Base-by-base conservation (phyloP, 1,140 invertebrate species). In the Periplaneta americana region DNA sequence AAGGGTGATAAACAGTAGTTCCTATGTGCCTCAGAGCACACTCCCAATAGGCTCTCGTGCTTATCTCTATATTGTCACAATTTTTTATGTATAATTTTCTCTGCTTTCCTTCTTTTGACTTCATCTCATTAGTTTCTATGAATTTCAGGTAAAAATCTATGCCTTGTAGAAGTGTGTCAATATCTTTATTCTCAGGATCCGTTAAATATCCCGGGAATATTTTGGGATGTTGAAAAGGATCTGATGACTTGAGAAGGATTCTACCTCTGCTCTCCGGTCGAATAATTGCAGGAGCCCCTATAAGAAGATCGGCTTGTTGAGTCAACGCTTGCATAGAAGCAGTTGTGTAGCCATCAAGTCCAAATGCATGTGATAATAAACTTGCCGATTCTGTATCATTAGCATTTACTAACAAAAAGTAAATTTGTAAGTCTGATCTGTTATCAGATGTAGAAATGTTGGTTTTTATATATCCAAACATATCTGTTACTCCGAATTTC, bases 121-220 rank as follows among this genome's bases (percentile, higher is more conserved):
- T 79, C 33, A 79, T 34, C 8, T 28, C 33, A n/a, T 79, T 28
- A 17, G 77, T 79, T 18, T 79, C 77, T 9, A 34, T 8, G n/a
- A 79, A 33, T 28, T 79, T 8, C 35, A 79, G 32, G 36, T 28
- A 28, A 79, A 18, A 11, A n/a, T 35, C 35, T 13, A 79, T 35
- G 9, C 33, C 77, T 85, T 96, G 95, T 0, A 94, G 93, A 9
- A 97, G 85, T 0, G 94, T 90, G 83, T 93, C 88, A 22, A 97
- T 91, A 83, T 97, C 96, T 84, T 95, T 92, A 82, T 92, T 92
- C 83, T 96, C 92, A 0, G n/a, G n/a, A n/a, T n/a, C n/a, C n/a
- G 94, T 93, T 85, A 98, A 95, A 85, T 98, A 98, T 85, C 97
- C 97, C 0, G 98, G 97, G 86, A 96, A 95, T n/a, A 99, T 95